A percentile compares a stretch with the other conserved stretches of the same genome.
These are phyloP conservation scores for Drosophila demipolita DNA, from an alignment of 2,888 invertebrate genomes.

Conservation along the genomic window DNA sequence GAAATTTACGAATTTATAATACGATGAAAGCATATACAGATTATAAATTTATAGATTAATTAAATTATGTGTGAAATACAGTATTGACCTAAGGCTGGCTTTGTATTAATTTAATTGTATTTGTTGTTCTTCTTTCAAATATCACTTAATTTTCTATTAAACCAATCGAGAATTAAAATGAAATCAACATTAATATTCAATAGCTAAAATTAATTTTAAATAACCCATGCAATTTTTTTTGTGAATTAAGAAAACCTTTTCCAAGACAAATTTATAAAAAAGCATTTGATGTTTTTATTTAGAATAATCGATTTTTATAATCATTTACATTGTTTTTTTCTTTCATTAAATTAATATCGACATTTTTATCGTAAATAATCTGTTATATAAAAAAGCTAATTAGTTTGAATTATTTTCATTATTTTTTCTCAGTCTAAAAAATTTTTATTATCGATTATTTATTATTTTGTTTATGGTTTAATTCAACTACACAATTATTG, in stretches of 20 bases:
- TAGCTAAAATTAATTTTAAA: not conserved
- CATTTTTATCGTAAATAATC: not conserved
- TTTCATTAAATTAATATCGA: not conserved
- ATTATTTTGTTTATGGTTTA: not conserved
- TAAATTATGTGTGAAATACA: not conserved
- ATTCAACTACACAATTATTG: not conserved
- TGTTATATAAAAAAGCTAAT: not conserved
- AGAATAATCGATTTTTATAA: not conserved
- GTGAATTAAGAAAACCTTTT: not conserved
- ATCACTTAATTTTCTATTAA: not conserved
- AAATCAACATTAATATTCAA: not conserved
- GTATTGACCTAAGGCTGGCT: not conserved
- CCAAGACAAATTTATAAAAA: not conserved
- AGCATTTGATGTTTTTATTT: not conserved
- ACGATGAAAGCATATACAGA: not conserved
- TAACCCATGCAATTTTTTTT: not conserved
- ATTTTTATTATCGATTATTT: not conserved
- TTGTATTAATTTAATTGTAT: not conserved
- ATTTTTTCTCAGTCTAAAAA: not conserved
- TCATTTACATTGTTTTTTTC: not conserved
- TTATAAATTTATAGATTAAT: not conserved
- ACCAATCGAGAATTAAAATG: not conserved
- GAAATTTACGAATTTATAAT: conserved; percentile 1
- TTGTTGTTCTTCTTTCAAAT: not conserved
- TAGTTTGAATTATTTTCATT: conserved; percentile 2